These are phyloP conservation scores for Catharus ustulatus DNA, from an alignment of 2,797 vertebrate genomes.

Conservation along the genomic window DNA sequence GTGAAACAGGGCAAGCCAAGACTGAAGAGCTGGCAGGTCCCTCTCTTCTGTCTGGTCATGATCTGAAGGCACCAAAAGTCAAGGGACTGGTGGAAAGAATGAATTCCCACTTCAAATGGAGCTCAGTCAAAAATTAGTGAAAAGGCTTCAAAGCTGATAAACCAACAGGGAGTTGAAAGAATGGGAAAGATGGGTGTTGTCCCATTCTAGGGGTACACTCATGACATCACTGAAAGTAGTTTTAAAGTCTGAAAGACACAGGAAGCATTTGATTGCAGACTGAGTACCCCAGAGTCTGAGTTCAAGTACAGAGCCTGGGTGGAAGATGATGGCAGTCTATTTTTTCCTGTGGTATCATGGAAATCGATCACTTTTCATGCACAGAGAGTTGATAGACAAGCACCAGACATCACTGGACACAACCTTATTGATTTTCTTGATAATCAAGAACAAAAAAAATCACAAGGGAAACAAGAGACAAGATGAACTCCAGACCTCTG, in stretches of 20 bases:
- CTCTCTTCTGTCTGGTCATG: not conserved
- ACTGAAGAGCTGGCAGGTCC: not conserved
- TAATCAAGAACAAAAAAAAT: conserved; percentile 35
- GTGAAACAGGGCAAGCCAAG: not conserved
- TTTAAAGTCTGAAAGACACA: not conserved
- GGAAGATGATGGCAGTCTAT: not conserved
- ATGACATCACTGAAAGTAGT: not conserved
- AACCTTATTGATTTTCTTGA: conserved; percentile 58
- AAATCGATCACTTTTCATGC: conserved; percentile 41
- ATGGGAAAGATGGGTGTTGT: not conserved
- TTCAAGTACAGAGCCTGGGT: not conserved
- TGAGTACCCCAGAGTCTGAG: not conserved
- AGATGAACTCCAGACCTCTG: conserved; percentile 49
- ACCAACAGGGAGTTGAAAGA: not conserved
- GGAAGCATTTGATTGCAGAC: not conserved
- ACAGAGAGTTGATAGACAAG: conserved; percentile 31
- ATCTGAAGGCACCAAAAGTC: not conserved
- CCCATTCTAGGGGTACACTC: not conserved
- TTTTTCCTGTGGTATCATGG: not conserved
- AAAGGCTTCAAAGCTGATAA: not conserved
- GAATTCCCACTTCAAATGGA: not conserved
- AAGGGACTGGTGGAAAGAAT: not conserved
- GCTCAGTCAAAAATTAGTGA: not conserved
- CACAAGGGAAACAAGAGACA: conserved; percentile 49
- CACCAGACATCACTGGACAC: conserved; percentile 29